These are phyloP conservation scores for Drosophila yakuba DNA, from an alignment of 1,140 invertebrate species.

Conservation along the genomic window DNA sequence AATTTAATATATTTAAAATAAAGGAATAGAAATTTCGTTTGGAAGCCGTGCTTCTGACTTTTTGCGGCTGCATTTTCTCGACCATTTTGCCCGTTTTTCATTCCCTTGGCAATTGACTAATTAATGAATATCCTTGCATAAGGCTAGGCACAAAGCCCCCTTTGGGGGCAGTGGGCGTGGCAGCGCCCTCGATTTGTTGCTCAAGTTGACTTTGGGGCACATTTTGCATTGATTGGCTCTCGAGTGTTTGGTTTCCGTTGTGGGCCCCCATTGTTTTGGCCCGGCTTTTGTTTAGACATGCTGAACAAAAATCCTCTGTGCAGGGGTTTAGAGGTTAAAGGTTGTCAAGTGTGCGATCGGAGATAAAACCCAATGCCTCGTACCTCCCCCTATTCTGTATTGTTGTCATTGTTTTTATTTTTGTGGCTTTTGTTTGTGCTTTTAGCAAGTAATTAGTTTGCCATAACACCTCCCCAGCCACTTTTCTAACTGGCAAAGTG, in stretches of 20 bases:
- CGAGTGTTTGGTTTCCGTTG: conserved; percentile 38
- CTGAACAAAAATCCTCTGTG: neutral
- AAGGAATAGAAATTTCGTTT: neutral
- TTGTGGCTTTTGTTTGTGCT: conserved; percentile 63
- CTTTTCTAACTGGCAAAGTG: too few relatives aligned
- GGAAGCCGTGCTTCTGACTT: neutral
- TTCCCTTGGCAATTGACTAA: conserved; percentile 2
- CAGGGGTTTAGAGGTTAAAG: neutral
- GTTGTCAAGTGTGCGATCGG: conserved; percentile 26
- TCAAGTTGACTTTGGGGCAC: conserved; percentile 29
- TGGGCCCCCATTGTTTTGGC: conserved; percentile 43
- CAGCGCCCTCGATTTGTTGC: conserved; percentile 12
- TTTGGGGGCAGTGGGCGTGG: neutral
- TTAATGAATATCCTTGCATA: conserved; percentile 28
- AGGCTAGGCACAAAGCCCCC: conserved; percentile 13
- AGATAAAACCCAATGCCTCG: conserved; percentile 15
- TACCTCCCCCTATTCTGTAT: neutral
- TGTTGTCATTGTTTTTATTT: conserved; percentile 45
- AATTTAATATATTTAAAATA: neutral
- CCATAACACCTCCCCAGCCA: conserved; percentile 23
- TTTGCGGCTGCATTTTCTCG: neutral
- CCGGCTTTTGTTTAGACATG: conserved; percentile 22
- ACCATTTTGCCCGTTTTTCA: neutral
- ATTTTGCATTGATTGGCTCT: conserved; percentile 70
- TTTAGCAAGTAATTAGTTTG: conserved; percentile 75